A percentile compares a stretch with the other conserved stretches of the same genome.
phyloP scores from a whole-genome alignment of 2,888 invertebrate species.

The Dynastes maya region DNA sequence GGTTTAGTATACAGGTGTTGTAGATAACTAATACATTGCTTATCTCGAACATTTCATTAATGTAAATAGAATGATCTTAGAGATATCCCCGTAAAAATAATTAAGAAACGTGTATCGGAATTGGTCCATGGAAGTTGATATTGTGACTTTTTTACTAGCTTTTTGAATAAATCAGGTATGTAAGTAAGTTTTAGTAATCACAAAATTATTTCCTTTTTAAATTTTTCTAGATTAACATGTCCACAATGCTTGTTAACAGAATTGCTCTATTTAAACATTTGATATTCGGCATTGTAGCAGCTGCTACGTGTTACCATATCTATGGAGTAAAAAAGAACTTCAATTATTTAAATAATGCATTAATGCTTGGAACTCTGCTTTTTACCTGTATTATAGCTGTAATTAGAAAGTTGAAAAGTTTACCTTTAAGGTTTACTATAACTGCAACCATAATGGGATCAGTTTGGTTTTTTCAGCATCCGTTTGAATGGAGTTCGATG shows the following conservation, averaged over 20 bases:
- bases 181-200: background rate
- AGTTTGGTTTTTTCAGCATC: slow-evolving; percentile 17
- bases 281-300: slow-evolving; percentile 23
- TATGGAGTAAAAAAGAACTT: slow-evolving; percentile 27
- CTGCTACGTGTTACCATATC: slow-evolving; percentile 34
- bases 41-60: background rate
- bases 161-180: background rate
- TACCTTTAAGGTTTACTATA: slow-evolving; percentile 18
- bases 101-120: background rate
- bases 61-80: slow-evolving; percentile 11
- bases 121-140: background rate
- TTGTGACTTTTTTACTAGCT: background rate
- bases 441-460: slow-evolving; percentile 9
- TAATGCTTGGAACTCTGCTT: slow-evolving; percentile 12
- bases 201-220: background rate
- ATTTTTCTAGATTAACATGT: background rate
- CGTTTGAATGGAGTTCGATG: slow-evolving; percentile 42
- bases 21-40: background rate
- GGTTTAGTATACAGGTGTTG: slow-evolving; percentile 5
- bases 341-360: slow-evolving; percentile 31
- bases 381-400: slow-evolving; percentile 11
- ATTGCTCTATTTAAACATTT: slow-evolving; percentile 28
- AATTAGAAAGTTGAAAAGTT: slow-evolving; percentile 26
- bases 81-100: background rate
- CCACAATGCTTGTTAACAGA: background rate